A percentile compares a stretch with the other conserved stretches of the same genome.
phyloP scores from a whole-genome alignment of 2,888 invertebrate species.

The Tetragonisca angustula region DNA sequence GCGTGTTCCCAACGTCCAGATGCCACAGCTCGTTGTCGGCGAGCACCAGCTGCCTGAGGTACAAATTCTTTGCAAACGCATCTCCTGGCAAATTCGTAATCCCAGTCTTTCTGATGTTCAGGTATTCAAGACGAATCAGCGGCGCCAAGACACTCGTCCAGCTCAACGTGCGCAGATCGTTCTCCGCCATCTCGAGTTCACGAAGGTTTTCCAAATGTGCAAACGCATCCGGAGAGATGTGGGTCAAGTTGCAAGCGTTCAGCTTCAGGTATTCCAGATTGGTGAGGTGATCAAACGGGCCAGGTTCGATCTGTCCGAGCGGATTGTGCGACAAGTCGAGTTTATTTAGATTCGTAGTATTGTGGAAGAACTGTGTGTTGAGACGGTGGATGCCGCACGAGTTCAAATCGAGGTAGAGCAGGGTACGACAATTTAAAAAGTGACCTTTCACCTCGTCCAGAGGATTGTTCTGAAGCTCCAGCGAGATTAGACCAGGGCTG shows the following conservation, averaged over 20 bases:
- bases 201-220: conserved; percentile 87
- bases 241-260: conserved; percentile 87
- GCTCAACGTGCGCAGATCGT: conserved; percentile 85
- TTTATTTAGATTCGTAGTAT: conserved; percentile 88
- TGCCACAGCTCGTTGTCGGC: conserved; percentile 88
- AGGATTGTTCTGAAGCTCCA: conserved; percentile 90
- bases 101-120: conserved; percentile 87
- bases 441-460: conserved; percentile 87
- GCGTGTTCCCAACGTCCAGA: conserved; percentile 87
- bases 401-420: conserved; percentile 89
- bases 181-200: conserved; percentile 87
- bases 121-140: conserved; percentile 87
- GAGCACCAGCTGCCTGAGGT: conserved; percentile 87
- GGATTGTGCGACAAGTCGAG: conserved; percentile 90
- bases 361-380: conserved; percentile 88
- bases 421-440: conserved; percentile 88
- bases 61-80: conserved; percentile 88
- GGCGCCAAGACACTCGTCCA: conserved; percentile 88
- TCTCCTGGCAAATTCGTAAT: conserved; percentile 87
- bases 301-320: conserved; percentile 85
- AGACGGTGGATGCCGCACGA: conserved; percentile 87
- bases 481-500: conserved; percentile 88
- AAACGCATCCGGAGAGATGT: conserved; percentile 86
- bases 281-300: conserved; percentile 87
- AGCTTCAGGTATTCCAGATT: conserved; percentile 88